A percentile compares a stretch with the other conserved stretches of the same genome.
Evolutionary conservation across 1,140 invertebrate species (phyloP).

Genomic region (honey bee (Apis mellifera)): Amel_HAv3.1 CM009931.2:19464001-19464500

Average conservation of each 20-base stretch:
- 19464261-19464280: not conserved
- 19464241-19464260: slow-evolving; percentile 24
- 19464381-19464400: slow-evolving; percentile 69
- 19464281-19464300: slow-evolving; percentile 26
- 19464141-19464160: slow-evolving; percentile 30
- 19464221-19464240: slow-evolving; percentile 26
- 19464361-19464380: slow-evolving; percentile 54
- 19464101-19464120: slow-evolving; percentile 66
- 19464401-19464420: slow-evolving; percentile 78
- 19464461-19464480: slow-evolving; percentile 20
- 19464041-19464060: slow-evolving; percentile 23
- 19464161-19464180: slow-evolving; percentile 25
- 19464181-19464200: slow-evolving; percentile 33
- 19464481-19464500: not conserved
- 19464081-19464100: slow-evolving; percentile 66
- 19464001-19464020: slow-evolving; percentile 2
- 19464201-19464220: slow-evolving; percentile 45
- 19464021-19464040: slow-evolving; percentile 31
- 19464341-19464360: slow-evolving; percentile 39
- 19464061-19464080: slow-evolving; percentile 7
- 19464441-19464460: slow-evolving; percentile 63
- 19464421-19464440: slow-evolving; percentile 80
- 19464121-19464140: slow-evolving; percentile 47
- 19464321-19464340: slow-evolving; percentile 15
- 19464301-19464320: slow-evolving; percentile 27